Evolutionary conservation across 1,140 invertebrate species (phyloP).

Genomic region (Anoplophora glabripennis): DNA sequence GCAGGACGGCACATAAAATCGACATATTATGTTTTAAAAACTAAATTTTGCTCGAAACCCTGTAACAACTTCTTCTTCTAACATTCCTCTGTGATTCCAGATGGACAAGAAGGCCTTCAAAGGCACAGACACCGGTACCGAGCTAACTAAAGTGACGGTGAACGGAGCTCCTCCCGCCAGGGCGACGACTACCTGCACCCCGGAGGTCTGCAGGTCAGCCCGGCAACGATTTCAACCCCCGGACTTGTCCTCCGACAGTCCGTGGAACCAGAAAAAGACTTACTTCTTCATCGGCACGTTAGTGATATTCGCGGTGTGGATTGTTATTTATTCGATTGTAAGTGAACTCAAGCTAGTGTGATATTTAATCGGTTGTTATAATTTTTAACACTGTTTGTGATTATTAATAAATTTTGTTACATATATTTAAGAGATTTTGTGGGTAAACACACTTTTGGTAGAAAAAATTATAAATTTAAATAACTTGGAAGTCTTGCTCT

Average conservation of each 20-base stretch:
- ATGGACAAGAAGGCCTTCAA: slow-evolving; percentile 34
- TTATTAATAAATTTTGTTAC: background rate
- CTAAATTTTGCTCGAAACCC: background rate
- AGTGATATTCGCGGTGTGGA: slow-evolving; percentile 51
- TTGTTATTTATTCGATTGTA: slow-evolving; percentile 48
- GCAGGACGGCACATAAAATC: too few species aligned
- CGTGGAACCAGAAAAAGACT: slow-evolving; percentile 54
- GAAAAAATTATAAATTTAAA: too few species aligned
- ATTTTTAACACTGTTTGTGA: background rate
- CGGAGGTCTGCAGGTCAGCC: slow-evolving; percentile 41
- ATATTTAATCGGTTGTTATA: slow-evolving; percentile 5
- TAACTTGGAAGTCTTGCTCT: too few species aligned
- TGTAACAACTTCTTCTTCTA: background rate
- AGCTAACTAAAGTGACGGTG: slow-evolving; percentile 28
- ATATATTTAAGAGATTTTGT: too few species aligned
- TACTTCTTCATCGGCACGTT: slow-evolving; percentile 51
- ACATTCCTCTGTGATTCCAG: slow-evolving; percentile 23
- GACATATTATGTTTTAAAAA: background rate
- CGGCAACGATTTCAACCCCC: slow-evolving; percentile 39
- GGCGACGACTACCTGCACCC: slow-evolving; percentile 35
- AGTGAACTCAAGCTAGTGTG: slow-evolving; percentile 30
- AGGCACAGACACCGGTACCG: slow-evolving; percentile 33
- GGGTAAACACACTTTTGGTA: too few species aligned
- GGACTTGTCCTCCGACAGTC: slow-evolving; percentile 49
- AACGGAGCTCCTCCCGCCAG: slow-evolving; percentile 17